Evolutionary conservation across 2,113 vertebrate species (phyloP).

Genomic region (Elephas maximus): DNA sequence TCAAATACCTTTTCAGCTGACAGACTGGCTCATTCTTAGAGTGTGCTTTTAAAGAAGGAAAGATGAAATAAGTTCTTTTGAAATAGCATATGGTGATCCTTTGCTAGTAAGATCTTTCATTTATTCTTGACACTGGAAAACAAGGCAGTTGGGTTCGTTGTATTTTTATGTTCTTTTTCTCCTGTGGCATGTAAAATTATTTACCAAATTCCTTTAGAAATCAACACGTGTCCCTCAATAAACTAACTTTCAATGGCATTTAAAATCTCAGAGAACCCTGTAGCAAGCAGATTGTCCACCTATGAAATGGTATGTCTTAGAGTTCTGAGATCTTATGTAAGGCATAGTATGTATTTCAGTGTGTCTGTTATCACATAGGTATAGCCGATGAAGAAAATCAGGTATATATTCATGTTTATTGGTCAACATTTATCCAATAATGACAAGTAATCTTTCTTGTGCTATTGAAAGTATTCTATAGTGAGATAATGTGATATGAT

Average conservation of each 20-base stretch:
- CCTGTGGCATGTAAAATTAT: neutral
- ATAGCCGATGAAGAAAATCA: neutral
- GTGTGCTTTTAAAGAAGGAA: constrained; percentile 44
- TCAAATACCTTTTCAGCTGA: constrained; percentile 73
- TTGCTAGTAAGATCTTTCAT: constrained; percentile 55
- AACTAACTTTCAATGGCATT: neutral
- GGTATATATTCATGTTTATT: neutral
- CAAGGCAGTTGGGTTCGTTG: neutral
- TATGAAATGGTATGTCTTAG: neutral
- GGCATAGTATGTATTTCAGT: neutral
- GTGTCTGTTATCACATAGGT: neutral
- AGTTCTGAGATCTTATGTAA: constrained; percentile 16
- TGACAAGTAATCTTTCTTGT: neutral
- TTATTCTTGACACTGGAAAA: constrained; percentile 35
- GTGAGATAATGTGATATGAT: neutral
- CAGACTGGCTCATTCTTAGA: constrained; percentile 53
- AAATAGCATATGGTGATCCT: neutral
- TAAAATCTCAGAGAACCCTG: neutral
- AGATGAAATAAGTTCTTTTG: constrained; percentile 61
- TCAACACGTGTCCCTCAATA: neutral
- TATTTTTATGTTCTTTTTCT: constrained; percentile 27
- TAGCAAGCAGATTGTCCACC: neutral
- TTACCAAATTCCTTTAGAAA: neutral
- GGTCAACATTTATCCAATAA: neutral
- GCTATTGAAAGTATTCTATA: neutral